Conservation (phyloP, 2,113 vertebrate genomes). For the Hiodon tergisus region DNA sequence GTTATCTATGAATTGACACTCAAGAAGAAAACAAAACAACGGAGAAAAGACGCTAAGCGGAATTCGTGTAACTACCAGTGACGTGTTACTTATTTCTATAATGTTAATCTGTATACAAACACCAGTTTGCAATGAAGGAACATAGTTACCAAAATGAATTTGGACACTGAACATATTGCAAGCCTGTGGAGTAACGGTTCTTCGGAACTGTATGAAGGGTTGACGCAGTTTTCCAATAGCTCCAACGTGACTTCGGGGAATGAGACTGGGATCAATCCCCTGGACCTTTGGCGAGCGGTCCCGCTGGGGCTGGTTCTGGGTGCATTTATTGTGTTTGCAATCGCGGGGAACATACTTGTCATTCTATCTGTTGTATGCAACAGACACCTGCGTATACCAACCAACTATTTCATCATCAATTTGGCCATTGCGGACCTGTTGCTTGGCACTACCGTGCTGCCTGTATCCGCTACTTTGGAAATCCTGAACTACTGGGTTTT, state of each 20-base stretch:
- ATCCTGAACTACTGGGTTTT: constrained; percentile 69
- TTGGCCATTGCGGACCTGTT: constrained; percentile 63
- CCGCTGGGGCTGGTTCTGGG: constrained; percentile 69
- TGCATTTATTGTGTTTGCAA: constrained; percentile 72
- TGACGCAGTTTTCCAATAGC: not conserved
- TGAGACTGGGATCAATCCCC: constrained; percentile 8
- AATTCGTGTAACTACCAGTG: too few relatives aligned
- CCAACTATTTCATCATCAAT: constrained; percentile 79
- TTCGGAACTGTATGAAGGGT: constrained; percentile 13
- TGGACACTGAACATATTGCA: constrained; percentile 20
- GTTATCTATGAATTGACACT: not conserved
- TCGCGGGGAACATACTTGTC: constrained; percentile 71
- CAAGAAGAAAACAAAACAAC: not conserved
- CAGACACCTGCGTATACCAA: constrained; percentile 71
- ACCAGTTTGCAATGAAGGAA: constrained; percentile 13
- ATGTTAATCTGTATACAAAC: not conserved
- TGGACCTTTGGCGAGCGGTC: constrained; percentile 55
- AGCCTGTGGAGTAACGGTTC: constrained; percentile 14
- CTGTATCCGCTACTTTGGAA: constrained; percentile 71
- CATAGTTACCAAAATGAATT: constrained; percentile 13
- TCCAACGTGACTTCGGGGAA: constrained; percentile 15
- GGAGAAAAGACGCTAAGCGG: not conserved
- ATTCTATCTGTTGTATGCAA: constrained; percentile 71
- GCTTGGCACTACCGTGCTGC: constrained; percentile 71
- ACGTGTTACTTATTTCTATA: not conserved